phyloP scores from a whole-genome alignment of 2,888 invertebrate species.

The Macroteleia sp. region DNA sequence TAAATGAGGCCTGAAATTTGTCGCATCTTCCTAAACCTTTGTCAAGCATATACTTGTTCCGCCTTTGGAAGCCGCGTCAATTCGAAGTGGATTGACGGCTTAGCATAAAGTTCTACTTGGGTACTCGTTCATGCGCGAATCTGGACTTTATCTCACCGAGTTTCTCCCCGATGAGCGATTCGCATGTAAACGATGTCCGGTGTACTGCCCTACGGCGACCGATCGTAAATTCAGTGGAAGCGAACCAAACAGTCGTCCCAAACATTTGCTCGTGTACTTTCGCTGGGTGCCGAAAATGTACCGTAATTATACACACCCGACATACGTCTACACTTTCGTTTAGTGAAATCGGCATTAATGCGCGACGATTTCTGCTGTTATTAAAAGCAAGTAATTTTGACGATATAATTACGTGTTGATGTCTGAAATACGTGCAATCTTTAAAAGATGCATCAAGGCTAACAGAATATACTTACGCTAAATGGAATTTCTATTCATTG shows the following conservation, averaged over 20 bases:
- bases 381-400: background rate
- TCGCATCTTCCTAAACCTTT: conserved; percentile 26
- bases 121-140: conserved; percentile 68
- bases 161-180: conserved; percentile 79
- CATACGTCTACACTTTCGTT: conserved; percentile 10
- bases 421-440: too few relatives aligned
- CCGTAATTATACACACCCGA: conserved; percentile 25
- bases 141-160: conserved; percentile 73
- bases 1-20: conserved; percentile 50
- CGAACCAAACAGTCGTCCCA: conserved; percentile 37
- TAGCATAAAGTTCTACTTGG: conserved; percentile 68
- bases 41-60: conserved; percentile 20
- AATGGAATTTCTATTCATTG: too few relatives aligned
- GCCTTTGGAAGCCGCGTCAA: conserved; percentile 9
- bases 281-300: conserved; percentile 18
- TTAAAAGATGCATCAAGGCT: too few relatives aligned
- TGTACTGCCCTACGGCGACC: conserved; percentile 79
- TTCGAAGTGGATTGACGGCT: conserved; percentile 67
- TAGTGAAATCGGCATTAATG: conserved; percentile 12
- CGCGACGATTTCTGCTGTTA: background rate
- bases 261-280: conserved; percentile 25
- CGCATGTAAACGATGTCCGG: conserved; percentile 80
- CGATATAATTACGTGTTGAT: background rate
- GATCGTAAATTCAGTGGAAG: conserved; percentile 75
- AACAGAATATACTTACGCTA: too few relatives aligned